Conservation (phyloP, 2,888 invertebrate species). For the Aleiodes alternator region DNA sequence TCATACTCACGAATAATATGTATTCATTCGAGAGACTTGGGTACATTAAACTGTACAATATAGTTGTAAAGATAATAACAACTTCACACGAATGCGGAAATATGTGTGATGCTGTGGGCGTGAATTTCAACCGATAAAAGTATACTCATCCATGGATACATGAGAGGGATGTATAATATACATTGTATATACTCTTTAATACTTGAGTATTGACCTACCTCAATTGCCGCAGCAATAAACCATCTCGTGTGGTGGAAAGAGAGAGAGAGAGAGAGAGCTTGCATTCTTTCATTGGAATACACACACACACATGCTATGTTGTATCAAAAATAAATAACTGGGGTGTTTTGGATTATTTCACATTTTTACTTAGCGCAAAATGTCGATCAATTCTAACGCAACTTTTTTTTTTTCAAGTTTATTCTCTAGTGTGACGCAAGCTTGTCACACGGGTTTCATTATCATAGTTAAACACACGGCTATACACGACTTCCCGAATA, state of each 20-base stretch:
- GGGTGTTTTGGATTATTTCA: not conserved
- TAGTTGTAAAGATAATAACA: slow-evolving; percentile 15
- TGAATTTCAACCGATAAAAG: slow-evolving; percentile 47
- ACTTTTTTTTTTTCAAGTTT: too few species aligned
- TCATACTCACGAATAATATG: not conserved
- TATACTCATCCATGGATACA: slow-evolving; percentile 38
- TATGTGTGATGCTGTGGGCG: slow-evolving; percentile 44
- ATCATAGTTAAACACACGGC: too few species aligned
- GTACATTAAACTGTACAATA: slow-evolving; percentile 24
- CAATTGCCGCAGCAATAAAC: slow-evolving; percentile 52
- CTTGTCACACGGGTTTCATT: too few species aligned
- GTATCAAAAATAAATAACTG: slow-evolving; percentile 15
- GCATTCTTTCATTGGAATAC: slow-evolving; percentile 27
- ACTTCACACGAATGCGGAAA: slow-evolving; percentile 32
- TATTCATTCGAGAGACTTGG: not conserved
- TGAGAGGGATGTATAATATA: slow-evolving; percentile 33
- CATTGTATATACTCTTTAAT: slow-evolving; percentile 34
- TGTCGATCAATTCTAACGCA: not conserved
- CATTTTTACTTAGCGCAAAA: not conserved
- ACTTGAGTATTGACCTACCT: slow-evolving; percentile 56
- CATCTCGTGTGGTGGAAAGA: slow-evolving; percentile 24
- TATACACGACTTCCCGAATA: too few species aligned
- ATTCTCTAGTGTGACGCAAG: too few species aligned
- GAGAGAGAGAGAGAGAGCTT: not conserved
- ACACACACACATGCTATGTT: slow-evolving; percentile 12